Evolutionary conservation across 2,113 vertebrate species (phyloP).

Genomic region (Esox niger): DNA sequence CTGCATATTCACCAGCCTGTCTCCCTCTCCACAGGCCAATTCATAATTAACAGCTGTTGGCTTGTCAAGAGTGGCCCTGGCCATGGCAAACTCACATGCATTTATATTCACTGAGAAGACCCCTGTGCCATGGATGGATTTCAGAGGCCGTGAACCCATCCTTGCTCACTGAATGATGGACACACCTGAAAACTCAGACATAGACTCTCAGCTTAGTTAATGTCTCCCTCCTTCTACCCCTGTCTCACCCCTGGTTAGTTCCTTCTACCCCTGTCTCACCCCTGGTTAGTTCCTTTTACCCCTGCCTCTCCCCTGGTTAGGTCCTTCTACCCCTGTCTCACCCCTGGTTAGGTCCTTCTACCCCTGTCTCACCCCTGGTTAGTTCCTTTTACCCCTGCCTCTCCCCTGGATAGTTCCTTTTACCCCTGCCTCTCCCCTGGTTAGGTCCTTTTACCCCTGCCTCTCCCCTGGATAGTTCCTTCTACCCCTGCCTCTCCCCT

Average conservation of each 20-base stretch:
- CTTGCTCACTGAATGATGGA: constrained; percentile 68
- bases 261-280: constrained; percentile 1
- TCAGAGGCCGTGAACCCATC: constrained; percentile 73
- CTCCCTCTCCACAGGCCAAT: constrained; percentile 76
- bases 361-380: no score
- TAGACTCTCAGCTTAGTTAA: constrained; percentile 46
- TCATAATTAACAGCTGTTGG: constrained; percentile 84
- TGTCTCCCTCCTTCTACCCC: not conserved
- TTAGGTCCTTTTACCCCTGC: no score
- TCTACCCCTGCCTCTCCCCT: no score
- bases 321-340: no score
- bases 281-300: no score
- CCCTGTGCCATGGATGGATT: constrained; percentile 69
- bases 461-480: no score
- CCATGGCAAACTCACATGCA: constrained; percentile 71
- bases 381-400: no score
- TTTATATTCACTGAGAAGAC: constrained; percentile 76
- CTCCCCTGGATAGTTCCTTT: no score
- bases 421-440: no score
- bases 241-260: not conserved
- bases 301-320: no score
- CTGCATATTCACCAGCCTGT: constrained; percentile 79
- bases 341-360: no score
- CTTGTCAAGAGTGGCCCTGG: constrained; percentile 78
- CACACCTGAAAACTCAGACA: constrained; percentile 70